Base-by-base conservation (phyloP, 2,113 vertebrate genomes). In the Neodon shergylaensis region DNA sequence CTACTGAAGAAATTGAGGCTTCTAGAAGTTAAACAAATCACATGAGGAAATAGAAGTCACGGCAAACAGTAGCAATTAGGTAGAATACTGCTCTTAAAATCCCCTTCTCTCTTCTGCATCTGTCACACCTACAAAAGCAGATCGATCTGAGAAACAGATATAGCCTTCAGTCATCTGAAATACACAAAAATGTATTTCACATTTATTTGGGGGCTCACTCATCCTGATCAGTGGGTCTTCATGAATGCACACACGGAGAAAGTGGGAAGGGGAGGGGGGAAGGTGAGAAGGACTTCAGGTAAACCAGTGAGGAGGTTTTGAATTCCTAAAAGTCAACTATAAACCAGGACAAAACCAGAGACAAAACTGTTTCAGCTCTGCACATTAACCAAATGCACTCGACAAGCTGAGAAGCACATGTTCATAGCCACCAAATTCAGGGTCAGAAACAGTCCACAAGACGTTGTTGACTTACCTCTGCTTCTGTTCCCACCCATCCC, bases 131-230 rank as follows among this genome's bases (percentile, higher is more conserved):
- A 7, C 13, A 88, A 77, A 86, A 65, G 28, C 61, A 12, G 22
- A 88, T 76, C 68, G 17, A 88, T 70, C 78, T 95, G 47, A 79
- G 28, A 88, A 91, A 87, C 24, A 58, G 79, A 44, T 70, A 22
- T 76, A 39, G 54, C 33, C 68, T 92, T 87, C 49, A 79, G 73
- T 74, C 63, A 88, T 58, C 5, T 58, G 17, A 58, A 58, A 58
- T 58, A 58, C 17, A 58, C 54, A 58, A 58, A 58, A 58, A 54
- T 12, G 22, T 11, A 7, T 39, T 74, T 78, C 85, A 73, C 36
- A 90, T 77, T 42, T 91, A 89, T 49, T 76, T 73, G 9, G 49
- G 39, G 58, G 39, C 47, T 65, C 54, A 76, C 88, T 31, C 21
- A 54, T 63, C 91, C 31, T 72, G 42, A 61, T 88, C 6, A 88